These are phyloP conservation scores for Helostoma temminkii DNA, from an alignment of 2,797 vertebrate genomes.

Conservation along the genomic window DNA sequence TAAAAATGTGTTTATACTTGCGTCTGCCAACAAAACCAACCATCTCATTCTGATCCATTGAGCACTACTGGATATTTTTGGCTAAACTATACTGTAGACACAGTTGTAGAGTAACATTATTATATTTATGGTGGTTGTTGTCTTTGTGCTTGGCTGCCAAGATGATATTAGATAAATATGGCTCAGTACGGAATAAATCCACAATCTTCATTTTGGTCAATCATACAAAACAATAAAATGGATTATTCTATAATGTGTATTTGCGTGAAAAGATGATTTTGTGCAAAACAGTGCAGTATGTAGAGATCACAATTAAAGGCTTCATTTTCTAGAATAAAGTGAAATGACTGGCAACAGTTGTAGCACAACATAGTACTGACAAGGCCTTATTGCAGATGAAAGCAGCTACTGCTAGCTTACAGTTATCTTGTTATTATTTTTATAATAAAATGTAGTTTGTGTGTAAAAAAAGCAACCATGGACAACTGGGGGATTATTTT, in stretches of 20 bases:
- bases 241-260: constrained; percentile 2
- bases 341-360: no score
- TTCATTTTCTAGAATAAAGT: neutral
- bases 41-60: constrained; percentile 21
- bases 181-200: constrained; percentile 2
- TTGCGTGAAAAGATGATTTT: neutral
- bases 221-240: neutral
- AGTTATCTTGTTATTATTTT: no score
- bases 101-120: constrained; percentile 13
- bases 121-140: neutral
- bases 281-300: neutral
- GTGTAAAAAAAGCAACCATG: no score
- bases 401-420: no score
- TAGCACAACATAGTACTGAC: no score
- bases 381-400: no score
- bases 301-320: constrained; percentile 5
- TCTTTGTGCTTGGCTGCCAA: constrained; percentile 9
- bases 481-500: no score
- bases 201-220: neutral
- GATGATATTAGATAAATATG: neutral
- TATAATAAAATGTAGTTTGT: no score
- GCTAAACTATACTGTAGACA: constrained; percentile 1
- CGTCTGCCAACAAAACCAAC: constrained; percentile 13
- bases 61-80: constrained; percentile 18
- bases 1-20: constrained; percentile 35